Conservation (phyloP, 92 coral and sea anemone genomes). For the Chrysogorgia sp. region DNA sequence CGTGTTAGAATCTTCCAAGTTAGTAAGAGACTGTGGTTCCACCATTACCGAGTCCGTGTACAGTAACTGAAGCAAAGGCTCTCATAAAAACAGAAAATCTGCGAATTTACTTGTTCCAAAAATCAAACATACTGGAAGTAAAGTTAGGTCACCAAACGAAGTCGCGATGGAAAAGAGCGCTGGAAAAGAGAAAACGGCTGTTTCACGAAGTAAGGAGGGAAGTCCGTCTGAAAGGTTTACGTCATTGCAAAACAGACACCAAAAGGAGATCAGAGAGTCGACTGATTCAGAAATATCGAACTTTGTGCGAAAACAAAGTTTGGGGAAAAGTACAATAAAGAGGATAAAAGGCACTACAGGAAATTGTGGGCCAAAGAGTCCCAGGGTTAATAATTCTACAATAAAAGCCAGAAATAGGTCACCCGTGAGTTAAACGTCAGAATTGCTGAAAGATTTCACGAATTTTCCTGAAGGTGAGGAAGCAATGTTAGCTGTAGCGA, state of each 20-base stretch:
- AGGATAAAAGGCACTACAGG: not conserved
- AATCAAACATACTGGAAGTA: not conserved
- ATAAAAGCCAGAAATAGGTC: slow-evolving; percentile 41
- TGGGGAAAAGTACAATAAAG: not conserved
- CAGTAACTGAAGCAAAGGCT: slow-evolving; percentile 17
- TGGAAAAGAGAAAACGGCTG: not conserved
- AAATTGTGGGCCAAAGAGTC: not conserved
- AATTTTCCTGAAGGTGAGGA: slow-evolving; percentile 91
- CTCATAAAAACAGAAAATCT: not conserved
- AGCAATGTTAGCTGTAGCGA: no score
- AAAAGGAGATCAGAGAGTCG: not conserved
- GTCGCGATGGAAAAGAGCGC: slow-evolving; percentile 1
- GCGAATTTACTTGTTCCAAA: not conserved
- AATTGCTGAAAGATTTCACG: slow-evolving; percentile 92
- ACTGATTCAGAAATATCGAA: not conserved
- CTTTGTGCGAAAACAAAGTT: not conserved
- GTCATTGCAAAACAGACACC: slow-evolving; percentile 13
- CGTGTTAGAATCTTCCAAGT: not conserved
- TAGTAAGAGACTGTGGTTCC: not conserved
- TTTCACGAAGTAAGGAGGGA: not conserved
- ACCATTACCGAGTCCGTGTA: not conserved
- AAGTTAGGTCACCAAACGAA: not conserved
- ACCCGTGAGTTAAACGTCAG: slow-evolving; percentile 74
- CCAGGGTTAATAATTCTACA: not conserved
- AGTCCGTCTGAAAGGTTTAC: not conserved